A percentile compares a stretch with the other conserved stretches of the same genome.
phyloP scores from a whole-genome alignment of 2,888 invertebrate species.

The Zootermopsis nevadensis region DNA sequence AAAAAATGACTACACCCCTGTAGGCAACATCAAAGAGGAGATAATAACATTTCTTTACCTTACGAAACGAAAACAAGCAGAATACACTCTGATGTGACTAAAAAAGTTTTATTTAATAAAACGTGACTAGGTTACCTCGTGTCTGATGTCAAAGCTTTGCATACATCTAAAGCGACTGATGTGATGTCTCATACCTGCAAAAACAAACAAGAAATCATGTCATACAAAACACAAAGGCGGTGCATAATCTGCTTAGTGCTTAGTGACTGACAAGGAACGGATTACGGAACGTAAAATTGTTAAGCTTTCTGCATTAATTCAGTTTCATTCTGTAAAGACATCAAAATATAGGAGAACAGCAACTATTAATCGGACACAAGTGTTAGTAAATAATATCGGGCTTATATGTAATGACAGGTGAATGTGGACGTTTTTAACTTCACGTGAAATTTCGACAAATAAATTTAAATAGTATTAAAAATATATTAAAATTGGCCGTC shows the following conservation, averaged over 20 bases:
- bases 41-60: neutral
- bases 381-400: no score
- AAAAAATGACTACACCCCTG: neutral
- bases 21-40: neutral
- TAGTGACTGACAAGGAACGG: slow-evolving; percentile 1
- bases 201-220: slow-evolving; percentile 28
- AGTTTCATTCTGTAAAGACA: neutral
- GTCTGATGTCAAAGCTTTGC: neutral
- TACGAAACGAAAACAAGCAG: neutral
- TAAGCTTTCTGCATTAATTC: slow-evolving; percentile 4
- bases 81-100: neutral
- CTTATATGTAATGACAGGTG: no score
- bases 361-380: no score
- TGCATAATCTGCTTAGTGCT: neutral
- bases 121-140: neutral
- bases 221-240: slow-evolving; percentile 4
- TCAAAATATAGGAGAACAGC: neutral
- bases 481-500: no score
- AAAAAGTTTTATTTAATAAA: neutral
- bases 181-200: slow-evolving; percentile 26
- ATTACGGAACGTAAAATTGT: slow-evolving; percentile 4
- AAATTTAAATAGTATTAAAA: no score
- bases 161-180: neutral
- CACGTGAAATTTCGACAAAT: no score
- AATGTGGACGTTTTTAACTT: no score